A percentile compares a stretch with the other conserved stretches of the same genome.
Evolutionary conservation across 2,113 vertebrate species (phyloP).

Genomic region (Calonectris borealis): DNA sequence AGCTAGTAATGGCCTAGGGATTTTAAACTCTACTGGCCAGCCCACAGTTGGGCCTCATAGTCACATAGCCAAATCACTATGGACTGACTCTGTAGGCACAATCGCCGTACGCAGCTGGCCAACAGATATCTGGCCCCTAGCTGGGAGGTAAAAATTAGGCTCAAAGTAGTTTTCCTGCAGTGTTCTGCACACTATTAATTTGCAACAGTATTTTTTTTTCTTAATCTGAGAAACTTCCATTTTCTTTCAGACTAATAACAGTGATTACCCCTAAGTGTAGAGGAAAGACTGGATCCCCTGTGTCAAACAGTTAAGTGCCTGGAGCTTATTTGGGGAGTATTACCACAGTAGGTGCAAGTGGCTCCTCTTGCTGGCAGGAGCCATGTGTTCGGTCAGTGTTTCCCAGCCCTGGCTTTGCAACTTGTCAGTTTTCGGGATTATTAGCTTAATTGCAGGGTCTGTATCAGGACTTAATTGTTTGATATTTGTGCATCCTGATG

Average conservation of each 20-base stretch:
- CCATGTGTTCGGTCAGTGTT: rapidly evolving
- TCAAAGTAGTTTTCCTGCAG: conserved; percentile 1
- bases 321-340: neutral
- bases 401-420: neutral
- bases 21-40: neutral
- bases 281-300: neutral
- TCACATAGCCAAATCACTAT: neutral
- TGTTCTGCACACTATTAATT: conserved; percentile 4
- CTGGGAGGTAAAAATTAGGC: neutral
- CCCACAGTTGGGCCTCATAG: neutral
- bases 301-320: neutral
- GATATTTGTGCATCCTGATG: neutral
- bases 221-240: neutral
- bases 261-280: conserved; percentile 4
- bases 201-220: neutral
- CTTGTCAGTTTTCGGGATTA: neutral
- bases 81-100: neutral
- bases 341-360: neutral
- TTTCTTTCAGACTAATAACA: neutral
- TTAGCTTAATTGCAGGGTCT: neutral
- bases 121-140: neutral
- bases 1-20: neutral
- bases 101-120: neutral
- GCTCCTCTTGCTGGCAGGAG: neutral
- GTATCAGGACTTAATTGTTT: neutral